Percentiles rank a stretch among this genome's conserved stretches.
Conservation (phyloP, 2,888 invertebrate genomes). For the Embidobia sp. region DNA sequence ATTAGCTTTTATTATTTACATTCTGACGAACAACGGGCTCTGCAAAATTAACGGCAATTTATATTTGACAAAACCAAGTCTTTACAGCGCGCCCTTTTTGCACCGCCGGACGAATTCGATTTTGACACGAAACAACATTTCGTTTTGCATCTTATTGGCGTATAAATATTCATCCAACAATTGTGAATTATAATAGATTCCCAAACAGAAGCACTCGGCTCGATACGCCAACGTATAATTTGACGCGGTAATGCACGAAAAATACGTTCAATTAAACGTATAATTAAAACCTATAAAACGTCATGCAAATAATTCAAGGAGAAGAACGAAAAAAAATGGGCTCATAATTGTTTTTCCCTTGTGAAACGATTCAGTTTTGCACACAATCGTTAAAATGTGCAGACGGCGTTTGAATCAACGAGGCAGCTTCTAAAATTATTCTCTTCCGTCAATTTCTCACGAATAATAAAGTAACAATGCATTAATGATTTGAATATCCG, state of each 20-base stretch:
- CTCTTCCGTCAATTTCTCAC: slow-evolving; percentile 65
- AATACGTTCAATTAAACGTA: slow-evolving; percentile 53
- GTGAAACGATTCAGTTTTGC: slow-evolving; percentile 63
- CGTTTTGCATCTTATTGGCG: no score
- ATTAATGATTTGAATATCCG: slow-evolving; percentile 65
- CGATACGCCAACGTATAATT: slow-evolving; percentile 6
- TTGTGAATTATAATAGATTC: background rate
- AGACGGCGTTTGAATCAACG: slow-evolving; percentile 55
- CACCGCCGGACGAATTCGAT: no score
- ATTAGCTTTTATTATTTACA: slow-evolving; percentile 37
- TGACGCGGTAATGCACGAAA: slow-evolving; percentile 7
- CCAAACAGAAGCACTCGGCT: background rate
- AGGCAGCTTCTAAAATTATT: slow-evolving; percentile 62
- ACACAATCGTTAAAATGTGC: slow-evolving; percentile 60
- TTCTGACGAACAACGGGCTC: background rate
- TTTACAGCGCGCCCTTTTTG: no score
- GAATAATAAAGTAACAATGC: slow-evolving; percentile 64
- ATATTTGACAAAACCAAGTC: background rate
- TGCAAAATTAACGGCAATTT: slow-evolving; percentile 5
- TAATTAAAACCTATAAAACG: slow-evolving; percentile 54
- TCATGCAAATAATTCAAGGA: slow-evolving; percentile 55
- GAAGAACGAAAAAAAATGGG: slow-evolving; percentile 41
- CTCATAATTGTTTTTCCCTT: slow-evolving; percentile 60
- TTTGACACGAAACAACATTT: no score
- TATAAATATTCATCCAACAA: background rate